Conservation (phyloP, 2,113 vertebrate species). For the Rhineura floridana region DNA sequence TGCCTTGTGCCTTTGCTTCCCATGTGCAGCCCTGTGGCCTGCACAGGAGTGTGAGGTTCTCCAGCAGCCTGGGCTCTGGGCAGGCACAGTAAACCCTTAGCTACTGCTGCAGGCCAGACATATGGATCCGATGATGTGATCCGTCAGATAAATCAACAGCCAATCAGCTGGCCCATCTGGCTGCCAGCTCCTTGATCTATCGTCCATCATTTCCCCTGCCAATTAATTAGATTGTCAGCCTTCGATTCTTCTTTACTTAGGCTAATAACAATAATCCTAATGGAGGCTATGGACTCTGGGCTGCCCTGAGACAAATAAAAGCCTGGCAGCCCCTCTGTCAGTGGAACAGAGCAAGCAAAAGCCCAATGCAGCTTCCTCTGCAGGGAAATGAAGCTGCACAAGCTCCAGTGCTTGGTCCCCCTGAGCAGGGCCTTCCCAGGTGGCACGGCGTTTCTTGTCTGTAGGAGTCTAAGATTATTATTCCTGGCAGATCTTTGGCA, state of each 20-base stretch:
- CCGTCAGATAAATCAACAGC: not conserved
- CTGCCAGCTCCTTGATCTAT: not conserved
- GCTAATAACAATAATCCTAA: slow-evolving; percentile 1
- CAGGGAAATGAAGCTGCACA: not conserved
- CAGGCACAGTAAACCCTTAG: too few relatives aligned
- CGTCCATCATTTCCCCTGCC: not conserved
- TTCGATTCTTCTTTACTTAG: not conserved
- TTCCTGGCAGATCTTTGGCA: too few relatives aligned
- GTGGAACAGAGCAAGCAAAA: not conserved
- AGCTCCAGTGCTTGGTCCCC: accelerated
- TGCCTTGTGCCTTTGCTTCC: too few relatives aligned
- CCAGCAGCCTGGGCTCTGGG: not conserved
- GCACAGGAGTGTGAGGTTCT: not conserved
- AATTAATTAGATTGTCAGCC: slow-evolving; percentile 11
- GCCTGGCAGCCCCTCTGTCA: not conserved
- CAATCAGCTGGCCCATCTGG: not conserved
- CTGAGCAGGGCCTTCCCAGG: not conserved
- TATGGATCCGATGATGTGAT: not conserved
- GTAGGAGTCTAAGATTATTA: too few relatives aligned
- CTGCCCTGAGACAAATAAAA: not conserved
- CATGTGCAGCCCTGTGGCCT: not conserved
- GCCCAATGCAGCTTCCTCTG: not conserved
- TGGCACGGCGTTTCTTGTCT: not conserved
- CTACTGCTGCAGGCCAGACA: not conserved
- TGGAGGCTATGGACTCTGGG: not conserved